These are phyloP conservation scores for Oegoconia quadripuncta DNA, from an alignment of 2,888 invertebrate species.

Conservation along the genomic window DNA sequence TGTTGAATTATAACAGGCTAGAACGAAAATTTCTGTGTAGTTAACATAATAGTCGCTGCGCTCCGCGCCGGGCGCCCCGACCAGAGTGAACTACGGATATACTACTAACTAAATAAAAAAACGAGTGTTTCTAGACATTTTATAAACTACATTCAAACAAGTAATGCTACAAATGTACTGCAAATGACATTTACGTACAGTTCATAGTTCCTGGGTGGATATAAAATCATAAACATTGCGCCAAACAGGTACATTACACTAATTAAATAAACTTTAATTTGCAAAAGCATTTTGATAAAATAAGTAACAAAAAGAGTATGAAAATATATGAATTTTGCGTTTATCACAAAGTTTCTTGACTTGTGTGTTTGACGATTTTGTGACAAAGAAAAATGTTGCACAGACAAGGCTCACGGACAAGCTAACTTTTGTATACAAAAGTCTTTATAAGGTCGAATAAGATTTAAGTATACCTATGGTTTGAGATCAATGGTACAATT, in stretches of 20 bases:
- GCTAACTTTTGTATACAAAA: no score
- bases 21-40: no score
- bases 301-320: not conserved
- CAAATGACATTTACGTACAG: constrained; percentile 38
- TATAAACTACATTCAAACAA: not conserved
- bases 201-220: constrained; percentile 64
- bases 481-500: no score
- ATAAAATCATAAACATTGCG: constrained; percentile 53
- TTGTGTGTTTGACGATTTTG: not conserved
- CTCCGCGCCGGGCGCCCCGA: no score
- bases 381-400: not conserved
- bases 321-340: not conserved
- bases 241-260: constrained; percentile 54
- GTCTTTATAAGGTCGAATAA: no score
- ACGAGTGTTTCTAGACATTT: no score
- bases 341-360: not conserved
- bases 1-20: no score
- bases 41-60: no score
- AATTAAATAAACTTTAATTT: constrained; percentile 62
- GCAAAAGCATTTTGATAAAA: constrained; percentile 52
- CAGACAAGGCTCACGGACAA: no score
- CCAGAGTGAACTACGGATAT: no score
- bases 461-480: no score
- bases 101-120: no score
- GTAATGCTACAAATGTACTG: not conserved